Base-by-base conservation (phyloP, 2,797 vertebrate genomes). In the Peromyscus eremicus region DNA sequence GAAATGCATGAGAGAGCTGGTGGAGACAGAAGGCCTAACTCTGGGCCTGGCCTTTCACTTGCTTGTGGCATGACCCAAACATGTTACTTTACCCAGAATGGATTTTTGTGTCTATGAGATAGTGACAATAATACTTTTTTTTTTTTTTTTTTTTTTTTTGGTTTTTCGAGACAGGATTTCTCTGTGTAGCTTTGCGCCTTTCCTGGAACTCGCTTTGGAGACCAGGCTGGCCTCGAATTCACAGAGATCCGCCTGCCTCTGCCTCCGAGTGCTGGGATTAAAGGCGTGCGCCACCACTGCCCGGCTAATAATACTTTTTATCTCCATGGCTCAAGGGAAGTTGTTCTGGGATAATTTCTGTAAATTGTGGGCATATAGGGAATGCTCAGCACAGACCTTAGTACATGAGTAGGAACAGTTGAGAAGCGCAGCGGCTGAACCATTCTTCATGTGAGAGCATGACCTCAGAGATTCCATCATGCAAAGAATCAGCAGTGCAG, bases 401-500 rank as follows among this genome's bases (percentile, higher is more conserved):
- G 52, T 84, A n/a, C 64, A 84, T 89, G 62, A 92, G 49, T 75
- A 76, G 19, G 43, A 46, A n/a, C 37, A 86, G 60, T 40, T 40
- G 46, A 80, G 52, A 95, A 84, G 10, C 27, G 10, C 52, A 14
- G 10, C 49, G 43, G 49, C 13, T 92, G 86, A 94, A 80, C 85
- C 76, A 82, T 86, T 89, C 14, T 32, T 68, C 40, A 37, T 46
- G 73, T 37, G 70, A 71, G 79, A 82, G 43, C 80, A 27, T 93
- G 94, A 96, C 75, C 85, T 71, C 83, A 83, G 76, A 92, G 64
- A 85, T 73, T 80, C 86, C 64, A 43, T 84, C 3, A 1, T 88
- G 81, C 66, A 83, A 94, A 91, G 75, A 93, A 94, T 92, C 82
- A 95, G 79, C 64, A 89, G 70, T 96, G 79, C 57, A 52, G 46